phyloP scores from a whole-genome alignment of 2,888 invertebrate genomes.

The Eucera pruinosa region DNA sequence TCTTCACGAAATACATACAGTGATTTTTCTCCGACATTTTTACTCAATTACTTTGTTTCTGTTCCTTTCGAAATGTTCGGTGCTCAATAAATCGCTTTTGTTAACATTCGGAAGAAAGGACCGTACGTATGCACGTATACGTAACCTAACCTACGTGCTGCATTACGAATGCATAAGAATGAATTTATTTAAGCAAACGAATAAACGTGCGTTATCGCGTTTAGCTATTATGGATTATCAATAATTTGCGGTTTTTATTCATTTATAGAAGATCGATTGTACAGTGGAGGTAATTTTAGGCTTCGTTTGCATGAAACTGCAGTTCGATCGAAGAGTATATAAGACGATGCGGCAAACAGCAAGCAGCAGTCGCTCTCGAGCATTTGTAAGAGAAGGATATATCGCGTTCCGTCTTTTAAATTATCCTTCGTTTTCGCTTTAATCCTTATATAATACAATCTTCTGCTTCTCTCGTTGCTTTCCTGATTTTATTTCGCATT shows the following conservation, averaged over 20 bases:
- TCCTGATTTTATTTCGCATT: not conserved
- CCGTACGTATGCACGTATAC: too few relatives aligned
- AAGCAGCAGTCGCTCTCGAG: not conserved
- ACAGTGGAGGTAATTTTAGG: not conserved
- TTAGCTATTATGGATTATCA: not conserved
- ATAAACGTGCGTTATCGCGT: not conserved
- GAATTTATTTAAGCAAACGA: not conserved
- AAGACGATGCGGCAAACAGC: not conserved
- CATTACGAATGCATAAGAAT: not conserved
- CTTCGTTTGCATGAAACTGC: not conserved
- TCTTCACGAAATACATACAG: constrained; percentile 86
- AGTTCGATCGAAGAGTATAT: not conserved
- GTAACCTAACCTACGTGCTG: not conserved
- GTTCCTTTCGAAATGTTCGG: not conserved
- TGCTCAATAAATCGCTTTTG: not conserved
- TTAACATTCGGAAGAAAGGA: not conserved
- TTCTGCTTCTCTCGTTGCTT: not conserved
- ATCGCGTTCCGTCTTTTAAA: not conserved
- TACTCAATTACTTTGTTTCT: not conserved
- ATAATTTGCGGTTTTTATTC: not conserved
- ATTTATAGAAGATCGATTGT: not conserved
- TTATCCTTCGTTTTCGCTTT: not conserved
- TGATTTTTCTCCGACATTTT: constrained; percentile 49
- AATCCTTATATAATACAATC: not conserved
- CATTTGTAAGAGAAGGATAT: not conserved